phyloP scores from a whole-genome alignment of 2,888 invertebrate genomes.

The Brachylomia viminalis region DNA sequence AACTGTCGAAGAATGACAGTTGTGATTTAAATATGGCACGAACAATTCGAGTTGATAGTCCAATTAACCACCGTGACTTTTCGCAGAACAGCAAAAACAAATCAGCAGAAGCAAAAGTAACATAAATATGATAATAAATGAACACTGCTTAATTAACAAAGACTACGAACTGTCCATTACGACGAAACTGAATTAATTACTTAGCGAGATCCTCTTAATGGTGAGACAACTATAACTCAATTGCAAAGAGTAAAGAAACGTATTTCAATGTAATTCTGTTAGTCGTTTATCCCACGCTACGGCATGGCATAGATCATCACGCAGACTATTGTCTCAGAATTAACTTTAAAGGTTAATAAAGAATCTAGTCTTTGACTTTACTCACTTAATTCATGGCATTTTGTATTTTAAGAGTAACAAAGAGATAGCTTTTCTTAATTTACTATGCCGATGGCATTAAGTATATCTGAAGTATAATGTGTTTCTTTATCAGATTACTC shows the following conservation, averaged over 20 bases:
- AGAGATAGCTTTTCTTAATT: conserved; percentile 35
- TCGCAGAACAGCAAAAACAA: not conserved
- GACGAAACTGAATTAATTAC: conserved; percentile 23
- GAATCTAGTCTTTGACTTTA: conserved; percentile 37
- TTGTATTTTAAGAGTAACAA: conserved; percentile 47
- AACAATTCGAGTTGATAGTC: no score
- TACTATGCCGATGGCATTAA: conserved; percentile 28
- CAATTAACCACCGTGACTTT: no score
- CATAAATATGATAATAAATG: not conserved
- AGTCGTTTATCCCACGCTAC: conserved; percentile 30
- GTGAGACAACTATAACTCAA: conserved; percentile 1
- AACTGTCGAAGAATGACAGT: no score
- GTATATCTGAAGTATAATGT: no score
- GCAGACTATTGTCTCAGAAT: conserved; percentile 47
- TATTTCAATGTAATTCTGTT: conserved; percentile 23
- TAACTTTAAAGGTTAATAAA: conserved; percentile 42
- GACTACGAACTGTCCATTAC: not conserved
- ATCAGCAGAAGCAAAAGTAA: not conserved
- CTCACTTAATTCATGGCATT: conserved; percentile 44
- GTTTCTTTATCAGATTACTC: conserved; percentile 16
- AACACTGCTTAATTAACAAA: not conserved
- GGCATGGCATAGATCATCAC: conserved; percentile 42
- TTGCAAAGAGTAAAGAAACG: conserved; percentile 22
- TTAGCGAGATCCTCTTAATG: conserved; percentile 8
- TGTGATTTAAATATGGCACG: no score